Evolutionary conservation across 92 coral and sea anemone genomes (phyloP).

Genomic region (Metridium senile): DNA sequence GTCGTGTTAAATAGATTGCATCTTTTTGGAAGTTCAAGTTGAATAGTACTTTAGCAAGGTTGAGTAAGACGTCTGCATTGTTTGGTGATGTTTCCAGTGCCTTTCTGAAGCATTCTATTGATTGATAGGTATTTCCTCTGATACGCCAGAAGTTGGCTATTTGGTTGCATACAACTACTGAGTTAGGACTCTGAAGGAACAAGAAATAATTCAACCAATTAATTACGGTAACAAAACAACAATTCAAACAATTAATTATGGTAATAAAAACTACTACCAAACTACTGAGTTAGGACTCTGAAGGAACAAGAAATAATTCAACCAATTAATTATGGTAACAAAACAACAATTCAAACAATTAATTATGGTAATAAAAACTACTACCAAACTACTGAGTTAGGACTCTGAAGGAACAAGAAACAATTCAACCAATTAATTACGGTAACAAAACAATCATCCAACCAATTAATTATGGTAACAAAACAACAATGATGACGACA

Average conservation of each 20-base stretch:
- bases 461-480: not conserved
- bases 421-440: too few species aligned
- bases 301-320: slow-evolving; percentile 20
- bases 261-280: too few species aligned
- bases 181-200: slow-evolving; percentile 87
- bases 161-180: slow-evolving; percentile 93
- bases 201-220: not conserved
- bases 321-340: too few species aligned
- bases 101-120: slow-evolving; percentile 97
- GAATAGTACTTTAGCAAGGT: slow-evolving; percentile 91
- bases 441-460: not conserved
- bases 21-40: slow-evolving; percentile 91
- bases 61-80: slow-evolving; percentile 94
- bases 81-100: slow-evolving; percentile 84
- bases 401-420: slow-evolving; percentile 71
- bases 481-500: too few species aligned
- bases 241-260: not conserved
- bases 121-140: slow-evolving; percentile 92
- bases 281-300: slow-evolving; percentile 97
- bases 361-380: too few species aligned
- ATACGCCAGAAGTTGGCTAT: slow-evolving; percentile 97
- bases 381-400: slow-evolving; percentile 91
- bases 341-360: not conserved
- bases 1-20: slow-evolving; percentile 82
- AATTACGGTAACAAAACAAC: not conserved